Evolutionary conservation across 2,888 invertebrate genomes (phyloP).

Genomic region (Mycalesis mineus): DNA sequence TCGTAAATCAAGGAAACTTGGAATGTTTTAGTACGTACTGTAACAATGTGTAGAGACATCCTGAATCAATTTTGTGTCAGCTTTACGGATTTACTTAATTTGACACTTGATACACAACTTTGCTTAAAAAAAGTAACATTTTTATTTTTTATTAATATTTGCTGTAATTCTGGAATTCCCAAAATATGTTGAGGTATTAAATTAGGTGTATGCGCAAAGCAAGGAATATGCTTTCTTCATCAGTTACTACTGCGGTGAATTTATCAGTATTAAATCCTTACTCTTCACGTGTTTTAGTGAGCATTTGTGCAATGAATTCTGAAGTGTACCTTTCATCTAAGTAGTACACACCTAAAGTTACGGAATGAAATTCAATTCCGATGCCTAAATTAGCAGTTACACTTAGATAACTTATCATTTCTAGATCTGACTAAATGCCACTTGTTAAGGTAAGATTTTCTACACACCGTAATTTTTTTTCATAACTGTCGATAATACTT

Average conservation of each 20-base stretch:
- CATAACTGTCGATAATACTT: not conserved
- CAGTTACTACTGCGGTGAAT: conserved; percentile 30
- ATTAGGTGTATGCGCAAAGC: conserved; percentile 33
- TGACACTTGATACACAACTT: too few relatives aligned
- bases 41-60: too few relatives aligned
- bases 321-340: conserved; percentile 7
- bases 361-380: conserved; percentile 30
- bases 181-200: conserved; percentile 34
- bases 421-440: conserved; percentile 33
- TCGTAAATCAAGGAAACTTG: too few relatives aligned
- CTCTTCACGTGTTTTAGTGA: conserved; percentile 23
- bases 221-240: conserved; percentile 31
- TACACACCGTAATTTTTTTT: not conserved
- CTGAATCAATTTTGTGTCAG: too few relatives aligned
- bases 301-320: conserved; percentile 30
- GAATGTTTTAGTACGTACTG: too few relatives aligned
- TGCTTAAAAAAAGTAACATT: too few relatives aligned
- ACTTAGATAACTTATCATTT: conserved; percentile 28
- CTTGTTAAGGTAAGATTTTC: conserved; percentile 28
- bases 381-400: conserved; percentile 32
- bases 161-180: conserved; percentile 27
- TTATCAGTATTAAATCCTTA: conserved; percentile 23
- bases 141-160: conserved; percentile 34
- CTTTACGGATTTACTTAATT: too few relatives aligned
- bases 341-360: not conserved